Evolutionary conservation across 23 tunicate species (phyloP), one percentile per base, ranked within the genome.

Genomic region (Halocynthia roretzi): DNA sequence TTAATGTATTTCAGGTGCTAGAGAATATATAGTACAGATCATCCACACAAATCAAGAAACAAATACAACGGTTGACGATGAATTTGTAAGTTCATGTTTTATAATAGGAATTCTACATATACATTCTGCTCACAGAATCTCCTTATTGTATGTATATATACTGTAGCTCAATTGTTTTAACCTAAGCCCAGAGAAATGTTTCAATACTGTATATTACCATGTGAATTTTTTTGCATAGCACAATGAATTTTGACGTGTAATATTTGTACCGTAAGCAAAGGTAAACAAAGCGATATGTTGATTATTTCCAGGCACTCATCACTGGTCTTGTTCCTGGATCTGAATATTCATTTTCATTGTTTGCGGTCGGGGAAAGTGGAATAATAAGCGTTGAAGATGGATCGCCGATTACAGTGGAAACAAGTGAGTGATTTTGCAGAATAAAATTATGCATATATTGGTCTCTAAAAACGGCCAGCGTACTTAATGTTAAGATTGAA

Each of bases 361-460:
- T 64, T 10, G 83, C 88, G 6, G 60, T 84, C 20, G 88, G 88
- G 8, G 71, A 51, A 22, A 81, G 73, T n/a, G 71, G 78, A 49
- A 71, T 69, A 21, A 44, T 68, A 54, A 84, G 88, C 55, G 88
- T 31, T 31, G 44, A 68, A 64, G 61, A 81, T 8, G 76, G 88
- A 22, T 78, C 57, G 61, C 54, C 77, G 8, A 71, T 70, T 10
- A 84, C 63, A 8, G 66, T 74, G 8, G 65, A 53, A 9, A 74
- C 78, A 54, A 74, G 78, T 74, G 5, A 56, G 21, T 48, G 19
- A 65, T 65, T 65, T 65, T 67, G 12, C 17, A 58, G 64, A 58
- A 15, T 58, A 58, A 58, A 58, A 58, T 1, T 58, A 57, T 58
- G n/a, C 4, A 15, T 58, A n/a, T 4, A n/a, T 68, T 68, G 44